Evolutionary conservation across 2,797 vertebrate species (phyloP).

Genomic region (Oreonectes daqikongensis): DNA sequence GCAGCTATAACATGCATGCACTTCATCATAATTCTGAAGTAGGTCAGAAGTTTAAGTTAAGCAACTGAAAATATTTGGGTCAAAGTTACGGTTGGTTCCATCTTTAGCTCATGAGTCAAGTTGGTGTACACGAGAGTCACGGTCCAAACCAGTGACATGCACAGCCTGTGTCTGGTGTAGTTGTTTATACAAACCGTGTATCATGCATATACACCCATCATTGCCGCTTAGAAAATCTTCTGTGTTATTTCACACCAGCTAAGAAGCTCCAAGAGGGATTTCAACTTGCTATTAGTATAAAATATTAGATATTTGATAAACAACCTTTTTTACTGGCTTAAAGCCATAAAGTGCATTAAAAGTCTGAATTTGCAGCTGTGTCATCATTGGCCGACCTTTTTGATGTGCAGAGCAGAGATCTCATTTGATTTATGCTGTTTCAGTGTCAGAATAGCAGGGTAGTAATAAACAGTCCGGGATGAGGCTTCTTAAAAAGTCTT

Average conservation of each 20-base stretch:
- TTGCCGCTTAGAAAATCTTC: not conserved
- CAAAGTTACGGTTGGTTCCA: not conserved
- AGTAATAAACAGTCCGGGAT: not conserved
- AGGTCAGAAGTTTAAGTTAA: not conserved
- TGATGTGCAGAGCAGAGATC: not conserved
- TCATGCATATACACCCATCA: not conserved
- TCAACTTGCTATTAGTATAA: not conserved
- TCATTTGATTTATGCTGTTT: not conserved
- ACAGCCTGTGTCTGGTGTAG: not conserved
- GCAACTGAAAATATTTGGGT: not conserved
- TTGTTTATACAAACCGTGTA: not conserved
- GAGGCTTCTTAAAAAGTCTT: not conserved
- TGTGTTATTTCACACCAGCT: not conserved
- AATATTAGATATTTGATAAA: slow-evolving; percentile 29
- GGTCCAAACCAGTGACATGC: not conserved
- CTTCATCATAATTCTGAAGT: not conserved
- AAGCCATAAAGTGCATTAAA: slow-evolving; percentile 44
- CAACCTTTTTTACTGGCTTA: not conserved
- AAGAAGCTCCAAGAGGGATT: not conserved
- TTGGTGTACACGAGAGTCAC: slow-evolving; percentile 2
- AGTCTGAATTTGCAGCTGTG: not conserved
- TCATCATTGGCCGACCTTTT: not conserved
- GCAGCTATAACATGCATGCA: not conserved
- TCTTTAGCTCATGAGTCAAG: not conserved
- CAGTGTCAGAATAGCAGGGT: not conserved